Conservation (phyloP, 2,113 vertebrate genomes). For the Etia nguti region DNA sequence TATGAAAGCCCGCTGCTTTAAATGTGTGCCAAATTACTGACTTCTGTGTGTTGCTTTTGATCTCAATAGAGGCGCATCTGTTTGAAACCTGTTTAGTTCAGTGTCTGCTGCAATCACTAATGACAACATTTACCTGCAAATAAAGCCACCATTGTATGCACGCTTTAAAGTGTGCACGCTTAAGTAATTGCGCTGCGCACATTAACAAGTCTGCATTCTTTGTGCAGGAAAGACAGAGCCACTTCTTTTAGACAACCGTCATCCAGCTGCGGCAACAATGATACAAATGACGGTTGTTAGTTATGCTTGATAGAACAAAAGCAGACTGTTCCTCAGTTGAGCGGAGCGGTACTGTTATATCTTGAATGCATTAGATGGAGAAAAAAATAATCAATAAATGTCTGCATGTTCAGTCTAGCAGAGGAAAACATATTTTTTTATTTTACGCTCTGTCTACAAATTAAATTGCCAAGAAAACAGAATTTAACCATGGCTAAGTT, state of each 20-base stretch:
- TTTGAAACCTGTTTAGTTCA: constrained; percentile 1
- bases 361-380: constrained; percentile 36
- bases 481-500: constrained; percentile 30
- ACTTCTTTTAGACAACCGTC: not conserved
- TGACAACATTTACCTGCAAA: not conserved
- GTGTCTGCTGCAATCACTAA: not conserved
- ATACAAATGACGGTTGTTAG: constrained; percentile 18
- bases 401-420: constrained; percentile 3
- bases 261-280: not conserved
- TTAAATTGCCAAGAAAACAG: constrained; percentile 43
- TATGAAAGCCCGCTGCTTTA: not conserved
- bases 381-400: constrained; percentile 51
- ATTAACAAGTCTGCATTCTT: not conserved
- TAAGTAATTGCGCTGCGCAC: not conserved
- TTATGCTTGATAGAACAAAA: constrained; percentile 20
- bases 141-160: not conserved
- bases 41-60: not conserved
- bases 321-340: constrained; percentile 13
- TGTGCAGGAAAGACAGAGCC: not conserved
- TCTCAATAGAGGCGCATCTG: not conserved
- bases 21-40: constrained; percentile 9
- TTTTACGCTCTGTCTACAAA: constrained; percentile 55
- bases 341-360: constrained; percentile 14
- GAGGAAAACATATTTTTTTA: constrained; percentile 43
- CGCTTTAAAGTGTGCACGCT: not conserved